phyloP scores from a whole-genome alignment of 2,113 vertebrate genomes.

The Cheilinus undulatus region DNA sequence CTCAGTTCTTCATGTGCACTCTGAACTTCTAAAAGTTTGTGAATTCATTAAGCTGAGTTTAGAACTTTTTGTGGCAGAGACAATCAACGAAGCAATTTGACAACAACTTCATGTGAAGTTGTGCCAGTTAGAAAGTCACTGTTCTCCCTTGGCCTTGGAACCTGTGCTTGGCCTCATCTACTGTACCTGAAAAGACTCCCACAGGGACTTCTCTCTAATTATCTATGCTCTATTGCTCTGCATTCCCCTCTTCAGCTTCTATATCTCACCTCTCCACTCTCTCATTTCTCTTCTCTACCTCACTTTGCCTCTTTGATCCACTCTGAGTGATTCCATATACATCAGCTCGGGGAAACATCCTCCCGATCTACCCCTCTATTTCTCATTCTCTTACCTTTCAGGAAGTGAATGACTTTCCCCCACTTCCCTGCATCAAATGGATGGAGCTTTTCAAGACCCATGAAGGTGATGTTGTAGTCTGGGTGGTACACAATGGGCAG shows the following conservation, averaged over 20 bases:
- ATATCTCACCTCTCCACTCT: slow-evolving; percentile 23
- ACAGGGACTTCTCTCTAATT: slow-evolving; percentile 60
- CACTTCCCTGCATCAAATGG: slow-evolving; percentile 97
- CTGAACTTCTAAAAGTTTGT: slow-evolving; percentile 26
- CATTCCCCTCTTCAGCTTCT: slow-evolving; percentile 27
- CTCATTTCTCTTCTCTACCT: slow-evolving; percentile 25
- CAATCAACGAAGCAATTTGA: neutral
- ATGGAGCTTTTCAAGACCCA: slow-evolving; percentile 96
- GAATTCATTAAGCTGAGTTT: slow-evolving; percentile 33
- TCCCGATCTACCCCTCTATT: slow-evolving; percentile 5
- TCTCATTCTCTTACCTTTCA: slow-evolving; percentile 88
- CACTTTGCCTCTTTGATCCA: slow-evolving; percentile 1
- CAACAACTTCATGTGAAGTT: slow-evolving; percentile 33
- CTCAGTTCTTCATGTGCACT: slow-evolving; percentile 20
- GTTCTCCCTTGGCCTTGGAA: slow-evolving; percentile 55
- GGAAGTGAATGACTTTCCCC: slow-evolving; percentile 94
- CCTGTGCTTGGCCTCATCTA: slow-evolving; percentile 27
- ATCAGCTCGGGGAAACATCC: neutral
- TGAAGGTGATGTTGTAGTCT: slow-evolving; percentile 96
- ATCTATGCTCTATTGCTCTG: slow-evolving; percentile 52
- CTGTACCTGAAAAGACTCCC: slow-evolving; percentile 41
- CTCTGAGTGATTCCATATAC: neutral
- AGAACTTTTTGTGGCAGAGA: slow-evolving; percentile 20
- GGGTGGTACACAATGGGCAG: slow-evolving; percentile 95
- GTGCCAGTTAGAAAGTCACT: slow-evolving; percentile 32